Percentiles rank a stretch among this genome's conserved stretches.
Evolutionary conservation across 2,888 invertebrate genomes (phyloP).

Genomic region (Oligia strigilis): DNA sequence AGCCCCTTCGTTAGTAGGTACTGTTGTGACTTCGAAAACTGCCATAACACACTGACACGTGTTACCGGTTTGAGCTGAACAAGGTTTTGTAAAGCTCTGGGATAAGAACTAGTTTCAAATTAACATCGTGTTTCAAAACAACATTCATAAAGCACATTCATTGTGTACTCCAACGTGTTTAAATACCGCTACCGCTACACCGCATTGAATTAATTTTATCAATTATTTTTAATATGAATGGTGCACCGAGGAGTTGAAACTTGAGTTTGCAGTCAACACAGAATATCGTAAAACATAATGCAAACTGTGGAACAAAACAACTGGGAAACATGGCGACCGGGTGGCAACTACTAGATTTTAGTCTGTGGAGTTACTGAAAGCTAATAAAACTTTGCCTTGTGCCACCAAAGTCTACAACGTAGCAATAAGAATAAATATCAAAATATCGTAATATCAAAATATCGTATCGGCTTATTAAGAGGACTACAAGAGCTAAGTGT

Average conservation of each 20-base stretch:
- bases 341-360: constrained; percentile 69
- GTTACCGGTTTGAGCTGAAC: constrained; percentile 2
- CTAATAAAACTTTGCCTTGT: constrained; percentile 78
- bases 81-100: neutral
- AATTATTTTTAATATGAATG: constrained; percentile 53
- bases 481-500: too few relatives aligned
- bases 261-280: constrained; percentile 32
- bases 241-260: constrained; percentile 53
- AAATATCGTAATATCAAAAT: too few relatives aligned
- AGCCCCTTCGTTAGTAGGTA: constrained; percentile 32
- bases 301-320: constrained; percentile 67
- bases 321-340: constrained; percentile 56
- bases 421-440: constrained; percentile 65
- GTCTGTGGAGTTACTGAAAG: constrained; percentile 70
- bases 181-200: constrained; percentile 16
- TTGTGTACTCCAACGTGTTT: constrained; percentile 21
- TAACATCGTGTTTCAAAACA: constrained; percentile 13
- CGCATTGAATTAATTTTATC: constrained; percentile 38
- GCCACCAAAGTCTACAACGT: constrained; percentile 61
- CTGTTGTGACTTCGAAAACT: constrained; percentile 33
- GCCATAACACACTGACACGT: constrained; percentile 16
- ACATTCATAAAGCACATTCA: constrained; percentile 9
- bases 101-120: neutral
- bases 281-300: constrained; percentile 61
- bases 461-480: constrained; percentile 34